Percentiles rank a stretch among this genome's conserved stretches.
Conservation (phyloP, 2,797 vertebrate genomes). For the Bovichtus diacanthus region DNA sequence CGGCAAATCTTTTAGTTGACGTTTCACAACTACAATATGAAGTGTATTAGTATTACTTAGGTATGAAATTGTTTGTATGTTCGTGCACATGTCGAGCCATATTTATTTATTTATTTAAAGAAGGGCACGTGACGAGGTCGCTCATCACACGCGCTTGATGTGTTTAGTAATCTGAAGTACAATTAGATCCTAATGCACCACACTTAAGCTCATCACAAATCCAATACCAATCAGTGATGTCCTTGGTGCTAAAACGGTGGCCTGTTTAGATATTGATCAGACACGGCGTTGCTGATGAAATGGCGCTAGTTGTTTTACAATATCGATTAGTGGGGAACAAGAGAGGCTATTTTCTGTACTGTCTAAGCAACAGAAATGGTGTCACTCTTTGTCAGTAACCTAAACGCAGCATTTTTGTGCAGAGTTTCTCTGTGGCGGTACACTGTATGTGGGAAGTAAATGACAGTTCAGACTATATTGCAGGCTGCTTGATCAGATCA, state of each 20-base stretch:
- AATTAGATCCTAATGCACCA: conserved; percentile 81
- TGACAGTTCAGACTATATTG: too few relatives aligned
- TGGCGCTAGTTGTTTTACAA: conserved; percentile 77
- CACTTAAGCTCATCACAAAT: conserved; percentile 83
- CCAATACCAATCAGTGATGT: conserved; percentile 86
- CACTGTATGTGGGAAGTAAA: not conserved
- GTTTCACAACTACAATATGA: not conserved
- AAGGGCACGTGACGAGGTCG: conserved; percentile 42
- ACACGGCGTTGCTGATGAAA: conserved; percentile 66
- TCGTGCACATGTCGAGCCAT: not conserved
- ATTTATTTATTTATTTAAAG: conserved; percentile 15
- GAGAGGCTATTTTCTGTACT: conserved; percentile 58
- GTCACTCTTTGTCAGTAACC: not conserved
- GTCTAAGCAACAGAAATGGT: conserved; percentile 16
- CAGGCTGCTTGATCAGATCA: not conserved
- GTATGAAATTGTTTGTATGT: not conserved
- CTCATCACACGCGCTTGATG: conserved; percentile 42
- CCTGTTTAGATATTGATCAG: conserved; percentile 82
- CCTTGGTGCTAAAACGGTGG: conserved; percentile 81
- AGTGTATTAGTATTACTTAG: not conserved
- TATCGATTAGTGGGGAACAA: conserved; percentile 74
- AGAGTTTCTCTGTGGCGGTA: not conserved
- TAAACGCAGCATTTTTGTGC: not conserved
- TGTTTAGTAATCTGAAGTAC: conserved; percentile 73
- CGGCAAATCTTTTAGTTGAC: not conserved